These are phyloP conservation scores for Erannis defoliaria DNA, from an alignment of 2,888 invertebrate genomes.

Conservation along the genomic window DNA sequence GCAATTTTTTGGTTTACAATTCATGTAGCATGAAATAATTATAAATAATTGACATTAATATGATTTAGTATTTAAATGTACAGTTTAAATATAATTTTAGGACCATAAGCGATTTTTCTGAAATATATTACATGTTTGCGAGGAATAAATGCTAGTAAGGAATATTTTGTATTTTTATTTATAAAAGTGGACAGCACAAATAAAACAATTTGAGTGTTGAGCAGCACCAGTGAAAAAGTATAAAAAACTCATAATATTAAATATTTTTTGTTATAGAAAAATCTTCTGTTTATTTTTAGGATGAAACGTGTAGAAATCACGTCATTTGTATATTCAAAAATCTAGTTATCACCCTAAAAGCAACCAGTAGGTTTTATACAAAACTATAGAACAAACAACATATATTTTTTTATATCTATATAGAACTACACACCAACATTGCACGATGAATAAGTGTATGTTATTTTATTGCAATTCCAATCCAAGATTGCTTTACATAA, in stretches of 20 bases:
- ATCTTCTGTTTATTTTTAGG: background rate
- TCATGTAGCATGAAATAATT: slow-evolving; percentile 28
- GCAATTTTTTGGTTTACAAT: slow-evolving; percentile 40
- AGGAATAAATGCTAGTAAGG: slow-evolving; percentile 74
- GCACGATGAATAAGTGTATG: slow-evolving; percentile 69
- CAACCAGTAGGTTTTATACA: slow-evolving; percentile 35
- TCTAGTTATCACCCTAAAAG: slow-evolving; percentile 8
- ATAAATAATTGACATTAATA: slow-evolving; percentile 35
- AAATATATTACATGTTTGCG: slow-evolving; percentile 30
- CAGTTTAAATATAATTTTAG: slow-evolving; percentile 8
- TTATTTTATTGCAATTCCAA: slow-evolving; percentile 57
- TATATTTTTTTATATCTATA: slow-evolving; percentile 54
- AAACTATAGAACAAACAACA: slow-evolving; percentile 37
- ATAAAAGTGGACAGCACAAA: slow-evolving; percentile 47
- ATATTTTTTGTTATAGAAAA: background rate
- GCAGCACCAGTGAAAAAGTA: slow-evolving; percentile 68
- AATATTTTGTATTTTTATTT: slow-evolving; percentile 61
- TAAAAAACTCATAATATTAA: background rate
- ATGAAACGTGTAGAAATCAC: background rate
- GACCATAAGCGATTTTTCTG: slow-evolving; percentile 7
- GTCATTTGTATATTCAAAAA: background rate
- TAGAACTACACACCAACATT: slow-evolving; percentile 72
- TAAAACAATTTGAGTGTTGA: slow-evolving; percentile 55
- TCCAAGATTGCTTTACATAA: slow-evolving; percentile 52
- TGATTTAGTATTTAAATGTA: slow-evolving; percentile 14